Base-by-base conservation (phyloP, 2,888 invertebrate species). In the Leptothorax acervorum region DNA sequence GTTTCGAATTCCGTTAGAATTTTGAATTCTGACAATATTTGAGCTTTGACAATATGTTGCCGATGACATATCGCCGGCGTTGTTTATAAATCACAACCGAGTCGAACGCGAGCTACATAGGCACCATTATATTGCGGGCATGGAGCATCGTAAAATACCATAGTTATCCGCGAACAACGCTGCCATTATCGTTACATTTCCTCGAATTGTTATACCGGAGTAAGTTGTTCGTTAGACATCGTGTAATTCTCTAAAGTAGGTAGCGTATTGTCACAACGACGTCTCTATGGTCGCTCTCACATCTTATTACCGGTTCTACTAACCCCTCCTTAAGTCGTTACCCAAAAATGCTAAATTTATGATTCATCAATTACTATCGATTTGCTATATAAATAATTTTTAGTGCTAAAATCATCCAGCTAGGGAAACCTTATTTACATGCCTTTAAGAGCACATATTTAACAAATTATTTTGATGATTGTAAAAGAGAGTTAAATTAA, bases 1-100 rank as follows among this genome's bases (percentile, higher is more conserved):
- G 55, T 65, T 79, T 76, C 85, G 86, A 87, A 89, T 89, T 88
- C 87, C 86, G 86, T 86, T 89, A 86, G 82, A 88, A 83, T 86
- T 84, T 86, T 85, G 86, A 86, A 87, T 87, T 68, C 45, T 66
- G 28, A 66, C 28, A 66, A 9, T 28, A 66, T 66, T 66, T 48
- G 45, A 48, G 8, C 28, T 45, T 28, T 66, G 45, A 76, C 76
- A 74, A 87, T 86, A 86, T 85, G 74, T 45, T 78, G 78, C 39
- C 74, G 63, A 28, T 85, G 87, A 89, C 83, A 85, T 85, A 86
- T 82, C 60, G 68, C 18, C 35, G 55, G 53, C 60, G 66, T 75
- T 55, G 68, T 57, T 60, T 55, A 81, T 85, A 87, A 85, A 87
- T 89, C 74, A 87, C 62, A 79, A 62, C 60, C 57, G 81, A 81